Evolutionary conservation across 2,888 invertebrate species (phyloP), one percentile per base, ranked within the genome.

Genomic region (Andrena hattorfiana): DNA sequence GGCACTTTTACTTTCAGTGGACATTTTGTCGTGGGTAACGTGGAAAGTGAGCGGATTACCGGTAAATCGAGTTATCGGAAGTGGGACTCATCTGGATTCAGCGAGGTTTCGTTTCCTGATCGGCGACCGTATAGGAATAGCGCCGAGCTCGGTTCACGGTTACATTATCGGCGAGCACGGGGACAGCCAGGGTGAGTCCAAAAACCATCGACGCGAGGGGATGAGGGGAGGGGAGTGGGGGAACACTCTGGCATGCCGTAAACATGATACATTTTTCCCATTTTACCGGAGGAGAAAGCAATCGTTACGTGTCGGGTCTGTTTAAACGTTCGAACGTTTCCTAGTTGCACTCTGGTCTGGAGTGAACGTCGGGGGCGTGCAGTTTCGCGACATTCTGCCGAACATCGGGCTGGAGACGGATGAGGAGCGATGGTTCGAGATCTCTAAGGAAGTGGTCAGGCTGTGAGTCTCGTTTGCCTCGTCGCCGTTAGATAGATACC

Each of bases 151-250:
- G 77, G 94, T 95, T 70, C 95, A 96, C 82, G 96, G 95, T 5
- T 95, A 95, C 93, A 95, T 96, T 71, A 95, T 96, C 82, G 96
- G 96, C n/a, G 96, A 96, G 90, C 96, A 96, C 89, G 96, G 96
- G 10, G 95, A 96, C 83, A 95, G 95, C 59, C 95, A 95, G 92
- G 96, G 96, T 95, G 90, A 90, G 80, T 74, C 16, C 23, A 54
- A 63, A 54, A 54, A 67, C 30, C 59, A 26, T 48, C 28, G 5
- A 0, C 42, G 13, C 13, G 13, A 4, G 42, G 4, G 35, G 42
- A 0, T 35, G 35, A 3, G 35, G 35, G 35, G 42, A 3, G 13
- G 42, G 42, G 48, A 2, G 4, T 63, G 3, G 2, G 6, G 26
- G 35, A n/a, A 32, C 64, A 35, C 26, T 26, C 7, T n/a, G 5